Conservation (phyloP, 2,888 invertebrate genomes). For the Myopa tessellatipennis region DNA sequence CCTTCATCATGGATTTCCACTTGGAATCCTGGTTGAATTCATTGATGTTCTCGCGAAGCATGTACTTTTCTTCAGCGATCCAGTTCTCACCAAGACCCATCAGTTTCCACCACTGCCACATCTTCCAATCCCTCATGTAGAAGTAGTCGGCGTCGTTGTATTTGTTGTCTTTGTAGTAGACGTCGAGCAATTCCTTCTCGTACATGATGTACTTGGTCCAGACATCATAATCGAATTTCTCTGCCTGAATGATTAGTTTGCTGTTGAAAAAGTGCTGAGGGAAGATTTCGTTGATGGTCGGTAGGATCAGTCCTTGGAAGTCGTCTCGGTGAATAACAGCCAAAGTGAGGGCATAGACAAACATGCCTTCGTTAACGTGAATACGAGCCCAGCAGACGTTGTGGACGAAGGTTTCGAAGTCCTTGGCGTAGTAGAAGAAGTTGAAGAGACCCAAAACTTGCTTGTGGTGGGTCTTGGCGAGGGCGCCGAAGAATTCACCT, state of each 20-base stretch:
- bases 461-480: slow-evolving; percentile 69
- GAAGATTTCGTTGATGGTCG: slow-evolving; percentile 79
- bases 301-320: slow-evolving; percentile 74
- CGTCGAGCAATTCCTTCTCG: slow-evolving; percentile 52
- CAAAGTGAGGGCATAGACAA: slow-evolving; percentile 73
- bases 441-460: slow-evolving; percentile 73
- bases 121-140: slow-evolving; percentile 52
- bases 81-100: slow-evolving; percentile 54
- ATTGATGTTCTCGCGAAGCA: slow-evolving; percentile 52
- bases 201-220: slow-evolving; percentile 65
- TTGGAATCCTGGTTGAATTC: slow-evolving; percentile 47
- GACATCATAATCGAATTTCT: slow-evolving; percentile 70
- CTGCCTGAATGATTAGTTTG: slow-evolving; percentile 75
- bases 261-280: slow-evolving; percentile 78
- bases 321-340: slow-evolving; percentile 76
- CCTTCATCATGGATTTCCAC: slow-evolving; percentile 46
- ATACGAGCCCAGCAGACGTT: slow-evolving; percentile 77
- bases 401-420: slow-evolving; percentile 76
- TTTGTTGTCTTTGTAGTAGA: slow-evolving; percentile 47
- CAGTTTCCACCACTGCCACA: slow-evolving; percentile 56
- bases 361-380: slow-evolving; percentile 76
- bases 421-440: slow-evolving; percentile 76
- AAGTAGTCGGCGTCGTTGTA: slow-evolving; percentile 45
- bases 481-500: slow-evolving; percentile 71
- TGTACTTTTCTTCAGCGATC: slow-evolving; percentile 46